These are phyloP conservation scores for Coelopa pilipes DNA, from an alignment of 2,888 invertebrate genomes.

Conservation along the genomic window DNA sequence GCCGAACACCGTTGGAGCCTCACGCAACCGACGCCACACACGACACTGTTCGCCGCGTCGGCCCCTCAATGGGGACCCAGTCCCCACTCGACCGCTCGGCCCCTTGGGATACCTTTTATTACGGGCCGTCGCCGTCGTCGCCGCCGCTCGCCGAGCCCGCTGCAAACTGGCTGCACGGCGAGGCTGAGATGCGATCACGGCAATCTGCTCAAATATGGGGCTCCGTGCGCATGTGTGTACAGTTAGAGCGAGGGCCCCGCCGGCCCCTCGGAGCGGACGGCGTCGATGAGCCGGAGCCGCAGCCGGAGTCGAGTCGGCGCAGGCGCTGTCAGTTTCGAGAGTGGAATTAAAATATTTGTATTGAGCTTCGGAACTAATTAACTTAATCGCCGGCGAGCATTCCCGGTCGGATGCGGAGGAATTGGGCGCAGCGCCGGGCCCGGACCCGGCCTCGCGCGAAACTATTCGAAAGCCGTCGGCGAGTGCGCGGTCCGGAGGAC, in stretches of 20 bases:
- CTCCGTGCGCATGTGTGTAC: constrained; percentile 8
- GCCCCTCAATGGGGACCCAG: too few species aligned
- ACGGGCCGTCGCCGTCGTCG: not conserved
- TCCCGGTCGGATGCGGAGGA: too few species aligned
- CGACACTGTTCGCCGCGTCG: too few species aligned
- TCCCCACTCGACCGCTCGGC: too few species aligned
- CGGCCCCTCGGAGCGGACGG: too few species aligned
- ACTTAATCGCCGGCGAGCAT: constrained; percentile 10
- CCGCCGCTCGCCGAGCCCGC: not conserved
- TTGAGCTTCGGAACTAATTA: constrained; percentile 17
- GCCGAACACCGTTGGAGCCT: not conserved
- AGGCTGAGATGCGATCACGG: constrained; percentile 38
- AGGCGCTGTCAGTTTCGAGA: constrained; percentile 27
- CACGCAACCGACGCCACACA: not conserved
- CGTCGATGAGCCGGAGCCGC: not conserved
- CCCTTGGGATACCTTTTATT: too few species aligned
- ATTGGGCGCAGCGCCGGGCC: too few species aligned
- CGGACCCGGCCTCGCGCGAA: too few species aligned
- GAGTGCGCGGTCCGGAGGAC: too few species aligned
- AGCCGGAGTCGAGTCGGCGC: not conserved
- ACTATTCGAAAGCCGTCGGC: too few species aligned
- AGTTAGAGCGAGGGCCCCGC: constrained; percentile 14
- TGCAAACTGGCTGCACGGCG: not conserved
- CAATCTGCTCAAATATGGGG: constrained; percentile 36
- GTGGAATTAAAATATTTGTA: constrained; percentile 24